These are phyloP conservation scores for Ommatoiulus sabulosus DNA, from an alignment of 2,888 invertebrate genomes.

Conservation along the genomic window DNA sequence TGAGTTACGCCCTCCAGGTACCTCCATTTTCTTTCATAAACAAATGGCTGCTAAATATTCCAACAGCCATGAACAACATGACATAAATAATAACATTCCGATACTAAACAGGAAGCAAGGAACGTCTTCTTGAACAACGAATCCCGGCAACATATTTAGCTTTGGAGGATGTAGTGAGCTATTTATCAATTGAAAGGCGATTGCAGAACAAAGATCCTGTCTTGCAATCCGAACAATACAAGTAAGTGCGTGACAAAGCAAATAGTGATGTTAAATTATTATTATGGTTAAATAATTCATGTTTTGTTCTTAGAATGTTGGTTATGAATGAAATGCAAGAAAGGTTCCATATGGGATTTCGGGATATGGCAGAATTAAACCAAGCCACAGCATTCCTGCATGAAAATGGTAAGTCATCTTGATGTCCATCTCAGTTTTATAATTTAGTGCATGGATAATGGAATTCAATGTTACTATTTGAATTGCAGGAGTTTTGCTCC, in stretches of 20 bases:
- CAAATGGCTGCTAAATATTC: not conserved
- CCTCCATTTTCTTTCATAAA: slow-evolving; percentile 27
- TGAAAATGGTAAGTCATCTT: slow-evolving; percentile 82
- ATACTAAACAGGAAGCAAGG: slow-evolving; percentile 79
- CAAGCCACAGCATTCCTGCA: slow-evolving; percentile 94
- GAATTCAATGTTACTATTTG: not conserved
- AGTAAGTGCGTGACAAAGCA: slow-evolving; percentile 62
- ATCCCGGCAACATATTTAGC: slow-evolving; percentile 96
- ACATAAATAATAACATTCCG: not conserved
- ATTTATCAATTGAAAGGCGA: slow-evolving; percentile 82
- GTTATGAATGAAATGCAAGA: slow-evolving; percentile 74
- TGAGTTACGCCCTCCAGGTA: slow-evolving; percentile 88
- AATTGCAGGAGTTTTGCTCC: slow-evolving; percentile 82
- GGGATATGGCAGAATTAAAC: slow-evolving; percentile 84
- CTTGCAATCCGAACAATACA: slow-evolving; percentile 67
- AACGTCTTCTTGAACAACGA: slow-evolving; percentile 89
- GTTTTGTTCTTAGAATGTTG: slow-evolving; percentile 66
- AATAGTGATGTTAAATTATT: not conserved
- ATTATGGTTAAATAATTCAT: not conserved
- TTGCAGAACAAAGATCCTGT: slow-evolving; percentile 70
- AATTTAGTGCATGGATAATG: not conserved
- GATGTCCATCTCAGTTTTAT: not conserved
- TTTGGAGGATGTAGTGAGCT: slow-evolving; percentile 89
- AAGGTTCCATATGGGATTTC: slow-evolving; percentile 78
- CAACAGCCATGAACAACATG: not conserved